phyloP scores from a whole-genome alignment of 2,888 invertebrate species.

The Lepetodrilus schrolli region DNA sequence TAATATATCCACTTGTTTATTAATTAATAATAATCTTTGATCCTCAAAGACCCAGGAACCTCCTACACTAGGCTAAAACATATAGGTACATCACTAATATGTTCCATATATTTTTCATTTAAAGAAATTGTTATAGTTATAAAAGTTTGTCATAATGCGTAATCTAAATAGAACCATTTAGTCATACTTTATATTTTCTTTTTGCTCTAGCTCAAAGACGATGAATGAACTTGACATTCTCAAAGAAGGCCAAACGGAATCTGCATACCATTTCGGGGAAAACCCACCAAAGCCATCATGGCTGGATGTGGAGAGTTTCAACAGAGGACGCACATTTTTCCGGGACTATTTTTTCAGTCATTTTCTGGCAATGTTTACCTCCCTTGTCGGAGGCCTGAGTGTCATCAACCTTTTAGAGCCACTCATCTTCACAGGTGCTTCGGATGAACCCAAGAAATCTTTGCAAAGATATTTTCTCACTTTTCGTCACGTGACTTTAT shows the following conservation, averaged over 20 bases:
- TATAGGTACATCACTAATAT: too few species aligned
- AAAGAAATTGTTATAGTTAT: too few species aligned
- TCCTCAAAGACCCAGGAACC: too few species aligned
- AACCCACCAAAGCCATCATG: constrained; percentile 71
- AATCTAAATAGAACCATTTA: too few species aligned
- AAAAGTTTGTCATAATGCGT: too few species aligned
- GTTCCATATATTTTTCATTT: too few species aligned
- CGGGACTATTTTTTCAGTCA: constrained; percentile 83
- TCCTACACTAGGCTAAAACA: too few species aligned
- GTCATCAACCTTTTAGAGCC: constrained; percentile 84
- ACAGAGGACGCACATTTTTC: constrained; percentile 83
- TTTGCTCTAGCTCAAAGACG: too few species aligned
- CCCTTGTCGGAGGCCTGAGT: constrained; percentile 84
- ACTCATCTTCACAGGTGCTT: constrained; percentile 83
- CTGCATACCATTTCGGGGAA: constrained; percentile 31
- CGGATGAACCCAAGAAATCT: constrained; percentile 81
- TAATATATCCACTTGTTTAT: too few species aligned
- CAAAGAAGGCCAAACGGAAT: background rate
- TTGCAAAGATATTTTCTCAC: constrained; percentile 88
- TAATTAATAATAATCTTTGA: too few species aligned
- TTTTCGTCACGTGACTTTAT: constrained; percentile 83
- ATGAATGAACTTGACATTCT: background rate
- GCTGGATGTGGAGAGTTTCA: constrained; percentile 76
- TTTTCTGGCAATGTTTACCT: constrained; percentile 84
- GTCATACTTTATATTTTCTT: too few species aligned